These are phyloP conservation scores for Seladonia tumulorum DNA, from an alignment of 2,888 invertebrate genomes.

Conservation along the genomic window DNA sequence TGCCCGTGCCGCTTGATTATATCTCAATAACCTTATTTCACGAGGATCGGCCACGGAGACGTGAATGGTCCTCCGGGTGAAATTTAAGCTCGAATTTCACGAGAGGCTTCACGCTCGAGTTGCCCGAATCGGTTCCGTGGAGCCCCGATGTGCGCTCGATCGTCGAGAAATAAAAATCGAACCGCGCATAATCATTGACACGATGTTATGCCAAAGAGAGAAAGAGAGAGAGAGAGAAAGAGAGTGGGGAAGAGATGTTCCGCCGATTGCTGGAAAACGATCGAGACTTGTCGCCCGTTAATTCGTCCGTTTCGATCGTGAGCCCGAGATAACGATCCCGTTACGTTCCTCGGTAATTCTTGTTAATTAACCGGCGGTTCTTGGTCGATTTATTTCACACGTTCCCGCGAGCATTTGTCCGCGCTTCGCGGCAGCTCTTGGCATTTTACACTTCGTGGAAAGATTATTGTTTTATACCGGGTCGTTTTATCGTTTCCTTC, in stretches of 20 bases:
- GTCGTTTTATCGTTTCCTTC: background rate
- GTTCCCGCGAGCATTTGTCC: background rate
- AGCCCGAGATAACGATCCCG: background rate
- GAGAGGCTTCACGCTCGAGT: constrained; percentile 67
- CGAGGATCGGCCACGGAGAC: constrained; percentile 62
- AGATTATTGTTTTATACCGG: background rate
- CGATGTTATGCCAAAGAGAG: background rate
- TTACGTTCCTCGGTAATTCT: background rate
- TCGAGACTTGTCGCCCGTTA: background rate
- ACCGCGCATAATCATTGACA: constrained; percentile 23
- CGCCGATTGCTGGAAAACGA: constrained; percentile 4
- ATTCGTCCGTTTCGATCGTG: constrained; percentile 15
- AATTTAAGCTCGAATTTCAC: constrained; percentile 77
- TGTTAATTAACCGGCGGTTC: background rate
- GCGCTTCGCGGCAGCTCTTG: background rate
- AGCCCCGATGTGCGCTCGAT: constrained; percentile 19
- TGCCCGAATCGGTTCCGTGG: constrained; percentile 10
- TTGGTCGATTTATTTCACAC: background rate
- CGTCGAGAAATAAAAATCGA: constrained; percentile 22
- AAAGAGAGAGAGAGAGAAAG: background rate
- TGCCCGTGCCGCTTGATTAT: constrained; percentile 61
- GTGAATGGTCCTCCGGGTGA: constrained; percentile 70
- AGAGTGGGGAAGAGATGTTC: background rate
- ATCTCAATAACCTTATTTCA: constrained; percentile 75
- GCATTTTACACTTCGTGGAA: background rate